Conservation (phyloP, 2,797 vertebrate species). For the Channallabes apus region DNA sequence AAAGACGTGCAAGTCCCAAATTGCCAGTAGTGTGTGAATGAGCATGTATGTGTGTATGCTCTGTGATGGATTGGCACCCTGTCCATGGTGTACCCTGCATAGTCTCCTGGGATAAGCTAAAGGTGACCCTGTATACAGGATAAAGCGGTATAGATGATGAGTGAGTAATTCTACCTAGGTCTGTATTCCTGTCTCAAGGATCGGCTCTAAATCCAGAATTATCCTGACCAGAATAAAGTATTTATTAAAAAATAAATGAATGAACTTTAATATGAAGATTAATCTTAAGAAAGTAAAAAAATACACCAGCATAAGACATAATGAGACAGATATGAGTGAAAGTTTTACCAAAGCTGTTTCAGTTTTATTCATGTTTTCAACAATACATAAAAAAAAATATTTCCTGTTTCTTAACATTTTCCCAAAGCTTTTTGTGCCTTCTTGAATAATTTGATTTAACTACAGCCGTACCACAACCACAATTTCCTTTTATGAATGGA, state of each 20-base stretch:
- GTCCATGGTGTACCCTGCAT: too few species aligned
- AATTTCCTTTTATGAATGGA: background rate
- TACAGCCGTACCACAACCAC: background rate
- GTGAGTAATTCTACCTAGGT: too few species aligned
- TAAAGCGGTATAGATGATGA: too few species aligned
- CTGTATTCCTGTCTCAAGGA: background rate
- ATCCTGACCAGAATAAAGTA: background rate
- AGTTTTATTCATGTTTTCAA: background rate
- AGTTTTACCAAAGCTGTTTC: background rate
- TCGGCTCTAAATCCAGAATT: background rate
- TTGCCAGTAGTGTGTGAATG: too few species aligned
- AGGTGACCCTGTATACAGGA: too few species aligned
- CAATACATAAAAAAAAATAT: background rate
- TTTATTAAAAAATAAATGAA: background rate
- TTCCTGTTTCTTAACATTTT: background rate
- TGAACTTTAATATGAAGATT: too few species aligned
- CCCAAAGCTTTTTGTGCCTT: background rate
- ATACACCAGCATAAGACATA: background rate
- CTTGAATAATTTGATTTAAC: background rate
- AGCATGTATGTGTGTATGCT: background rate
- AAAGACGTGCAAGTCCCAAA: too few species aligned
- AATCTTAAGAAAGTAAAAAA: background rate
- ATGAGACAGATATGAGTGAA: background rate
- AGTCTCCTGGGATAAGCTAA: too few species aligned
- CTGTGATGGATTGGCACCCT: too few species aligned